A percentile compares a stretch with the other conserved stretches of the same genome.
phyloP scores from a whole-genome alignment of 1,140 invertebrate species.

The Drosophila nigromelanica region DNA sequence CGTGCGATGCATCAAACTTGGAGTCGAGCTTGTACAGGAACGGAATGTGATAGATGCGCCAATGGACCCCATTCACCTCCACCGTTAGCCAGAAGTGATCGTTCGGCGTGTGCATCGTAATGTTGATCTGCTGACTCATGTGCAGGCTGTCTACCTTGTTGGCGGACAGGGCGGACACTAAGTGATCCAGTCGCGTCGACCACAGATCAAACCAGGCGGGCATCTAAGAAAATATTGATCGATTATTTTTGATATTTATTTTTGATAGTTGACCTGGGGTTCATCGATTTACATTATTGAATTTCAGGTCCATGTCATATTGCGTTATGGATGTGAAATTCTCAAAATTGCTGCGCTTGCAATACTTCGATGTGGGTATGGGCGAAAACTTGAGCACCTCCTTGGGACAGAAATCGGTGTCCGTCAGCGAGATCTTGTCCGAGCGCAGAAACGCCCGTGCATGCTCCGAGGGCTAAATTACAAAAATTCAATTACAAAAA shows the following conservation, averaged over 20 bases:
- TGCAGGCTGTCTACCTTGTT: slow-evolving; percentile 74
- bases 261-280: not conserved
- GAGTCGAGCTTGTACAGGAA: slow-evolving; percentile 79
- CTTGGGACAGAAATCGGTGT: slow-evolving; percentile 80
- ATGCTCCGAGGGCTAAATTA: slow-evolving; percentile 72
- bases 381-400: slow-evolving; percentile 82
- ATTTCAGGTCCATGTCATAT: slow-evolving; percentile 79
- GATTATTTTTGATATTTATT: too few relatives aligned
- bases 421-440: slow-evolving; percentile 71
- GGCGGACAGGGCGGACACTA: slow-evolving; percentile 74
- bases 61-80: slow-evolving; percentile 74
- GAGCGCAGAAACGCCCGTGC: slow-evolving; percentile 72
- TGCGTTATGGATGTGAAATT: slow-evolving; percentile 80
- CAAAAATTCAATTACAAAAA: not conserved
- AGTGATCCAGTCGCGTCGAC: slow-evolving; percentile 77
- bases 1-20: slow-evolving; percentile 78
- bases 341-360: slow-evolving; percentile 80
- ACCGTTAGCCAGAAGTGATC: slow-evolving; percentile 76
- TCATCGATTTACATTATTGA: slow-evolving; percentile 64
- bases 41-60: slow-evolving; percentile 80
- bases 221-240: slow-evolving; percentile 53
- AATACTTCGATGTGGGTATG: slow-evolving; percentile 79
- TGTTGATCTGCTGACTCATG: slow-evolving; percentile 73
- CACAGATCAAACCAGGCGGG: slow-evolving; percentile 81
- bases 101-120: slow-evolving; percentile 71